A percentile compares a stretch with the other conserved stretches of the same genome.
phyloP scores from a whole-genome alignment of 2,113 vertebrate genomes.

The Chionodraco myersi region DNA sequence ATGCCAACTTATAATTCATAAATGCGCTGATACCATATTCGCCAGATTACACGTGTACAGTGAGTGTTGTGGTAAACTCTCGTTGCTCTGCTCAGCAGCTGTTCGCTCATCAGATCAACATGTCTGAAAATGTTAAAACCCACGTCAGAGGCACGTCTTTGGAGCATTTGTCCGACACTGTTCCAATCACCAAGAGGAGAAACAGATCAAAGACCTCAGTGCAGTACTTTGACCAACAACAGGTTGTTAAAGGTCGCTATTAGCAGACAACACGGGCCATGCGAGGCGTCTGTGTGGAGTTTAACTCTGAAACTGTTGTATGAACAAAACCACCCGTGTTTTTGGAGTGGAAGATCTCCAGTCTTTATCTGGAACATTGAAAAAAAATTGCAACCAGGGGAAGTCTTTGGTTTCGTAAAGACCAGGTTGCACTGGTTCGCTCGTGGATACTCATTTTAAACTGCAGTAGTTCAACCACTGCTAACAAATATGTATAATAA shows the following conservation, averaged over 20 bases:
- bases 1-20: background rate
- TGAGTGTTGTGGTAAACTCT: background rate
- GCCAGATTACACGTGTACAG: background rate
- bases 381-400: background rate
- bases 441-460: too few species aligned
- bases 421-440: too few species aligned
- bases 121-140: background rate
- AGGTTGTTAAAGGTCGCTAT: slow-evolving; percentile 40
- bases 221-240: background rate
- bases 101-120: slow-evolving; percentile 5
- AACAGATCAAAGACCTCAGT: slow-evolving; percentile 6
- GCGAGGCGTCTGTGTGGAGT: background rate
- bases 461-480: too few species aligned
- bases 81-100: background rate
- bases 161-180: background rate
- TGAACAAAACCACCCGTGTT: slow-evolving; percentile 42
- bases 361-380: background rate
- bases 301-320: slow-evolving; percentile 26
- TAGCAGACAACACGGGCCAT: slow-evolving; percentile 51
- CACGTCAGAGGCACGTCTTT: slow-evolving; percentile 18
- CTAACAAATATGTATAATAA: too few species aligned
- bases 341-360: background rate
- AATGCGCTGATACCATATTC: background rate
- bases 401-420: too few species aligned
- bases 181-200: background rate